phyloP scores from a whole-genome alignment of 2,888 invertebrate species.

The Callinectes sapidus region DNA sequence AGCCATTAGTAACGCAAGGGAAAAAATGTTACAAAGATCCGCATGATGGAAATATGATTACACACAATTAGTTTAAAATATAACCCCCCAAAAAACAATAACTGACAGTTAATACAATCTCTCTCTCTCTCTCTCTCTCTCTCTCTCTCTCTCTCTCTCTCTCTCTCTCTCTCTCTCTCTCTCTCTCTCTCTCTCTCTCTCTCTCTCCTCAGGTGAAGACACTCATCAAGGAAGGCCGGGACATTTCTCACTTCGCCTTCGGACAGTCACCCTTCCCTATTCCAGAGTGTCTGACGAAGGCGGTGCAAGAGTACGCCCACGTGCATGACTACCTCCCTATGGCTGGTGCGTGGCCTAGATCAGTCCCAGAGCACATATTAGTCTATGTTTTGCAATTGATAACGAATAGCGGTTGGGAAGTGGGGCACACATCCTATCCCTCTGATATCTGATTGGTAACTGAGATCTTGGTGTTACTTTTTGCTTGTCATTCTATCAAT shows the following conservation, averaged over 20 bases:
- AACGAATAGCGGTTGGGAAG: no score
- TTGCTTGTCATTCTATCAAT: no score
- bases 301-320: constrained; percentile 59
- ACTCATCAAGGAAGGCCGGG: constrained; percentile 55
- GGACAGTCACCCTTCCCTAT: constrained; percentile 73
- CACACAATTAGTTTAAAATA: neutral
- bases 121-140: neutral
- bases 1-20: neutral
- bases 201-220: constrained; percentile 64
- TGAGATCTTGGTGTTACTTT: no score
- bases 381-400: no score
- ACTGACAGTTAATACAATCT: neutral
- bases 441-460: no score
- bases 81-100: neutral
- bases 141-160: neutral
- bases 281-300: constrained; percentile 58
- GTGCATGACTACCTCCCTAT: constrained; percentile 67
- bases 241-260: constrained; percentile 70
- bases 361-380: no score
- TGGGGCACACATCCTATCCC: no score
- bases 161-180: neutral
- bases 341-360: constrained; percentile 54
- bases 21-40: neutral
- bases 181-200: neutral
- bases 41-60: no score